A percentile compares a stretch with the other conserved stretches of the same genome.
Evolutionary conservation across 2,797 vertebrate genomes (phyloP).

Genomic region (Gymnoscopelus braueri): DNA sequence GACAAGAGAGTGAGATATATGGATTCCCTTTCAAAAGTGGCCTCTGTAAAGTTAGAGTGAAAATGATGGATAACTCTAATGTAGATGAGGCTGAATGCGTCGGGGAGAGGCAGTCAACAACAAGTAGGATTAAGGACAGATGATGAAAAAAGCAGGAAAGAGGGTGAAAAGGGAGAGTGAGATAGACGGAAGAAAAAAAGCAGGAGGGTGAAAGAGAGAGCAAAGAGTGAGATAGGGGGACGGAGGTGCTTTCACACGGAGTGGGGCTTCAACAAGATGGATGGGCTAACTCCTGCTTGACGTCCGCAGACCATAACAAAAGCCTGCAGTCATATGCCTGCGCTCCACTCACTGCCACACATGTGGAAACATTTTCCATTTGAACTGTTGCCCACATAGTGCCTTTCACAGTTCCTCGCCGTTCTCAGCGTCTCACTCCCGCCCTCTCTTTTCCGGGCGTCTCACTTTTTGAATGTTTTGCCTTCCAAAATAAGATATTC

Average conservation of each 20-base stretch:
- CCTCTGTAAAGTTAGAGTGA: too few relatives aligned
- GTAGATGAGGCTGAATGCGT: neutral
- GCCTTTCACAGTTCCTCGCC: conserved; percentile 39
- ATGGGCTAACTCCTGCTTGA: conserved; percentile 38
- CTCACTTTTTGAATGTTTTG: too few relatives aligned
- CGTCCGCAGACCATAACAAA: conserved; percentile 44
- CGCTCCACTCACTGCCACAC: conserved; percentile 46
- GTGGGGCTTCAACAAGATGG: conserved; percentile 47
- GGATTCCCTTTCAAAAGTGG: too few relatives aligned
- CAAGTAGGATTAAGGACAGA: neutral
- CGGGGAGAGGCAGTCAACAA: neutral
- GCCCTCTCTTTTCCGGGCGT: neutral
- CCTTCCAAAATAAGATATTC: too few relatives aligned
- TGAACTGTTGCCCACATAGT: conserved; percentile 59
- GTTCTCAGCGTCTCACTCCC: neutral
- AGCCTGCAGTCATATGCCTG: conserved; percentile 55
- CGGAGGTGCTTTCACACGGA: conserved; percentile 26
- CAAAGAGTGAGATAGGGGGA: conserved; percentile 25
- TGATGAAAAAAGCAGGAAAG: neutral
- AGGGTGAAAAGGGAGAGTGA: neutral
- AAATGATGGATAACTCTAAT: neutral
- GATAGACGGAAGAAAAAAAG: neutral
- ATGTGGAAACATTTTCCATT: conserved; percentile 69
- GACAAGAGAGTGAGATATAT: too few relatives aligned
- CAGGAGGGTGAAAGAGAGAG: conserved; percentile 2